Percentiles rank a stretch among this genome's conserved stretches.
These are phyloP conservation scores for Notothenia coriiceps DNA, from an alignment of 2,113 vertebrate species.

Conservation along the genomic window DNA sequence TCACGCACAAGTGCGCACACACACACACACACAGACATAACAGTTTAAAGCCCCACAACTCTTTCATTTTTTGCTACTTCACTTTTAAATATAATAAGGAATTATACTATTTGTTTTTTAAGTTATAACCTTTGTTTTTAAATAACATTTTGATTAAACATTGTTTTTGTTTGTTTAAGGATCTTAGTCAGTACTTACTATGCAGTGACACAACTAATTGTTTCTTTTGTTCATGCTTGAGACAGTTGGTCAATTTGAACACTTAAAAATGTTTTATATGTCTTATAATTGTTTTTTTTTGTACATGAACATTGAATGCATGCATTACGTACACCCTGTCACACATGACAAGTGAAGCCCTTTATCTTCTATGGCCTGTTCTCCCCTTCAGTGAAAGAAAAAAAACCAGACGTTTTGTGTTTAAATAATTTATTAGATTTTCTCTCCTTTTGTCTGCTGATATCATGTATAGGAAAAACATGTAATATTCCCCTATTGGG, in stretches of 20 bases:
- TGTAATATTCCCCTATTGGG: constrained; percentile 45
- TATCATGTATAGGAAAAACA: constrained; percentile 10
- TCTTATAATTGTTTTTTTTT: not conserved
- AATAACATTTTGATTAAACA: not conserved
- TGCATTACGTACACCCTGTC: not conserved
- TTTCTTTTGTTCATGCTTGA: not conserved
- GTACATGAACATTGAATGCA: not conserved
- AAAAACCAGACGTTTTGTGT: constrained; percentile 34
- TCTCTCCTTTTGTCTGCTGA: constrained; percentile 11
- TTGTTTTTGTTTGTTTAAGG: not conserved
- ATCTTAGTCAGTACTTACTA: not conserved
- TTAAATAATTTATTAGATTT: constrained; percentile 27
- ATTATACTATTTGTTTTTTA: constrained; percentile 5
- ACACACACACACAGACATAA: not conserved
- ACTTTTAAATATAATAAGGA: not conserved
- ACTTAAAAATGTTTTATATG: not conserved
- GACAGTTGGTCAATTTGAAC: not conserved
- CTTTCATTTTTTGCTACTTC: constrained; percentile 3
- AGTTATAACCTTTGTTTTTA: not conserved
- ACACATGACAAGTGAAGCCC: no score
- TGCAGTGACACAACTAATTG: not conserved
- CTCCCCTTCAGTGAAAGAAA: constrained; percentile 25
- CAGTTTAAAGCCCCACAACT: constrained; percentile 6
- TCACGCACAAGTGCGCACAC: not conserved
- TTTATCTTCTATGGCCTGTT: constrained; percentile 29